Evolutionary conservation across 2,113 vertebrate genomes (phyloP).

Genomic region (Cyprinodon tularosa): DNA sequence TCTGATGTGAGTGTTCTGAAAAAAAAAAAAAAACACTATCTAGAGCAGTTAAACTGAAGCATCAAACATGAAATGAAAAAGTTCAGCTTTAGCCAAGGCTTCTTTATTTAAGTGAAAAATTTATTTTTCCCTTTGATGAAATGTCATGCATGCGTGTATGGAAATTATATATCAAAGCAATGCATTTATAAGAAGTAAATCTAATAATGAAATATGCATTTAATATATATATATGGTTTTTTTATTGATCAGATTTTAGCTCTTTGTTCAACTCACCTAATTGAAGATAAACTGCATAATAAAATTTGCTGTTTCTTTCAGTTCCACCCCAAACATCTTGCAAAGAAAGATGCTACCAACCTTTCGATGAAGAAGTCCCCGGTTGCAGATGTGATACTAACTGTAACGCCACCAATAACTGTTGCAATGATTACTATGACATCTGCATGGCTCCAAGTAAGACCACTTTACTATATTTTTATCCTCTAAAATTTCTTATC

Average conservation of each 20-base stretch:
- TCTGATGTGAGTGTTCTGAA: too few species aligned
- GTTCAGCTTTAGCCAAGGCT: too few species aligned
- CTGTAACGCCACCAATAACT: slow-evolving; percentile 55
- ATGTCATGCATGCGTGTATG: too few species aligned
- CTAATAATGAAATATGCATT: background rate
- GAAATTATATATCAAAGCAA: too few species aligned
- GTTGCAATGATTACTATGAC: slow-evolving; percentile 73
- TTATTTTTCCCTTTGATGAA: too few species aligned
- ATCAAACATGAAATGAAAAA: too few species aligned
- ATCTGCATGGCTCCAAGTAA: slow-evolving; percentile 67
- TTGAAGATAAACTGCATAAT: background rate
- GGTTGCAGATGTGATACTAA: slow-evolving; percentile 70
- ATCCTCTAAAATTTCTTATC: background rate
- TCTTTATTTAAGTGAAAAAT: too few species aligned
- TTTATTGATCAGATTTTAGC: background rate
- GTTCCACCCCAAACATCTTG: slow-evolving; percentile 57
- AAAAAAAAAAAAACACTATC: too few species aligned
- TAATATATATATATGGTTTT: background rate
- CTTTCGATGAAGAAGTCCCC: slow-evolving; percentile 10
- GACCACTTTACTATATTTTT: background rate
- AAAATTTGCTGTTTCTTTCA: slow-evolving; percentile 6
- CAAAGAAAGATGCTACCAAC: slow-evolving; percentile 67
- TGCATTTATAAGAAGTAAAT: too few species aligned
- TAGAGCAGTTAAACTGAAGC: too few species aligned
- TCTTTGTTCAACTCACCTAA: background rate